phyloP scores from a whole-genome alignment of 2,113 vertebrate species.

The Alethe castanea region DNA sequence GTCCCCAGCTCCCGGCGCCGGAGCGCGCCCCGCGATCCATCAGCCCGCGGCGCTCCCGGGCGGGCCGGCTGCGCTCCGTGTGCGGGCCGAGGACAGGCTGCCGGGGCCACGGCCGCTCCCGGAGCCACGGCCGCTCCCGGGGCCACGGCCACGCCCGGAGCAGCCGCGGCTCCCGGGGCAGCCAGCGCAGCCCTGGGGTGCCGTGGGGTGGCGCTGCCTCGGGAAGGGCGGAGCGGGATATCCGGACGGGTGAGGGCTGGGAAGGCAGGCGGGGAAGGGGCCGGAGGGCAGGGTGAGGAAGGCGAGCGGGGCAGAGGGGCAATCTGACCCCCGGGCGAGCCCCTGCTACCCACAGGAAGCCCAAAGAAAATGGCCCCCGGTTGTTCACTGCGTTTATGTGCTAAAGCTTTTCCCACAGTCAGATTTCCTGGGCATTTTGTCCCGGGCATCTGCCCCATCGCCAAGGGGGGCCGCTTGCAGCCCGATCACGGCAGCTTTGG shows the following conservation, averaged over 20 bases:
- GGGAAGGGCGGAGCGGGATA: too few species aligned
- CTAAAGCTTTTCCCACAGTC: neutral
- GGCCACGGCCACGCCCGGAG: neutral
- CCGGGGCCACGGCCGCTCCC: too few species aligned
- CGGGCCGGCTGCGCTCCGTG: too few species aligned
- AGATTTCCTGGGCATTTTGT: too few species aligned
- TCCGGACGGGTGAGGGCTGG: too few species aligned
- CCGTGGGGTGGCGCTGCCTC: rapidly evolving
- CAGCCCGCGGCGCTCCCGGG: too few species aligned
- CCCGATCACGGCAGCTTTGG: rapidly evolving
- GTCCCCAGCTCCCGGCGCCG: too few species aligned
- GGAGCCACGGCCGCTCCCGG: too few species aligned
- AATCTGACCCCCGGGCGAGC: rapidly evolving
- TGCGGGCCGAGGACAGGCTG: too few species aligned
- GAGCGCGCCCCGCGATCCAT: too few species aligned
- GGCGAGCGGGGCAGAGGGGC: rapidly evolving
- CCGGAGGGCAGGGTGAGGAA: neutral
- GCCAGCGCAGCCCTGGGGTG: rapidly evolving
- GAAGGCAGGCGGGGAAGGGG: neutral
- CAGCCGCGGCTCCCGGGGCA: neutral
- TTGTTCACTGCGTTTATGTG: too few species aligned
- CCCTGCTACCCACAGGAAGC: too few species aligned
- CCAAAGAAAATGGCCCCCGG: rapidly evolving
- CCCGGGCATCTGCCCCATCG: neutral
- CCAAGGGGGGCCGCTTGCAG: rapidly evolving